A percentile compares a stretch with the other conserved stretches of the same genome.
phyloP scores from a whole-genome alignment of 2,888 invertebrate genomes.

The Idaea dimidiata region DNA sequence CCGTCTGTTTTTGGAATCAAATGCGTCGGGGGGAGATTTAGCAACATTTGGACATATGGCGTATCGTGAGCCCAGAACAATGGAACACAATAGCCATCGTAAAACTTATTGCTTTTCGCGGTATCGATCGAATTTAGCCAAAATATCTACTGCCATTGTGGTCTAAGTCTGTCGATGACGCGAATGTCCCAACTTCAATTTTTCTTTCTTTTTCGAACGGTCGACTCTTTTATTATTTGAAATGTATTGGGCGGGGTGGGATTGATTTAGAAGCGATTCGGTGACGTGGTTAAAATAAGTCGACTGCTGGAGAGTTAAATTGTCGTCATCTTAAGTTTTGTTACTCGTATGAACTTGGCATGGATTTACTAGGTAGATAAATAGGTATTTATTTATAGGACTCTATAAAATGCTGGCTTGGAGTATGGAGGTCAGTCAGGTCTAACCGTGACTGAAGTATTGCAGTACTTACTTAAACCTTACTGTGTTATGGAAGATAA shows the following conservation, averaged over 20 bases:
- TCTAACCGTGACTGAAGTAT: too few relatives aligned
- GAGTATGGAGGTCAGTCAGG: too few relatives aligned
- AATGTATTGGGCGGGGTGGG: not conserved
- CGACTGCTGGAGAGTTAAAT: not conserved
- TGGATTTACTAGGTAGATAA: too few relatives aligned
- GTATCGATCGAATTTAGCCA: slow-evolving; percentile 52
- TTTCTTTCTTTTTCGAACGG: not conserved
- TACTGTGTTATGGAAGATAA: too few relatives aligned
- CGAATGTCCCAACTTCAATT: not conserved
- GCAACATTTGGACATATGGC: slow-evolving; percentile 24
- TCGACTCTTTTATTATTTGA: not conserved
- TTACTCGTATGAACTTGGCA: not conserved
- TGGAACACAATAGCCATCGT: slow-evolving; percentile 49
- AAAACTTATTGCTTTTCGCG: slow-evolving; percentile 61
- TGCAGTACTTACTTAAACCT: too few relatives aligned
- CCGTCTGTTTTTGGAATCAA: not conserved
- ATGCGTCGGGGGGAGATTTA: not conserved
- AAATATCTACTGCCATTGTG: slow-evolving; percentile 30
- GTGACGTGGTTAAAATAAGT: not conserved
- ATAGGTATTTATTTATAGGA: too few relatives aligned
- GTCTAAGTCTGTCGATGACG: slow-evolving; percentile 13
- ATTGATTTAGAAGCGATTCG: slow-evolving; percentile 23
- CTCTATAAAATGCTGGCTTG: too few relatives aligned
- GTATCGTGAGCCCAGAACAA: slow-evolving; percentile 32
- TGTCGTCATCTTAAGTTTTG: not conserved